Evolutionary conservation across 1,140 invertebrate species (phyloP).

Genomic region (Araneus ventricosus): DNA sequence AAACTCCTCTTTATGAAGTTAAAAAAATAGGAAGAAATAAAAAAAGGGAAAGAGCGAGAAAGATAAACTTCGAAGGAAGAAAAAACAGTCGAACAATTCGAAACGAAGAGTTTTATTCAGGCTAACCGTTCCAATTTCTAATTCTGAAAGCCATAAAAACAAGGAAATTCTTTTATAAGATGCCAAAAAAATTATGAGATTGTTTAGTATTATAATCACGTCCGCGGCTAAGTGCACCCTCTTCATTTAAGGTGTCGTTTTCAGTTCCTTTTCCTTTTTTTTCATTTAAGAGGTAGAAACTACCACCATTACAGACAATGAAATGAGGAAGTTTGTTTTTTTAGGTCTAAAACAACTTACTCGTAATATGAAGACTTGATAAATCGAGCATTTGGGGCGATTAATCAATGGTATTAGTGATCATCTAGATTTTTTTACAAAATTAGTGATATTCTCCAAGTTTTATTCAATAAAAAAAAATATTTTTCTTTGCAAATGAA

Average conservation of each 20-base stretch:
- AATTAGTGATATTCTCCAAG: too few species aligned
- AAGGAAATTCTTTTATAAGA: neutral
- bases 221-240: conserved; percentile 78
- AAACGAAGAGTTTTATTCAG: neutral
- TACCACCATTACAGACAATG: neutral
- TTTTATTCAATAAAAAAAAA: too few species aligned
- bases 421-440: too few species aligned
- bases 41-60: neutral
- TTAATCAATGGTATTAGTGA: too few species aligned
- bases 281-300: neutral
- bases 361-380: too few species aligned
- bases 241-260: neutral
- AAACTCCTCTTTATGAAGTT: too few species aligned
- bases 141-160: conserved; percentile 10
- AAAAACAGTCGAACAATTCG: neutral
- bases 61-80: neutral
- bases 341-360: too few species aligned
- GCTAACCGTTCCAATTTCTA: neutral
- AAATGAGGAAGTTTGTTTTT: neutral
- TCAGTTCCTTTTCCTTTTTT: neutral
- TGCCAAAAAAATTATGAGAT: neutral
- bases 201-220: conserved; percentile 82
- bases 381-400: too few species aligned
- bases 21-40: neutral
- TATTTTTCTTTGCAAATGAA: too few species aligned